Evolutionary conservation across 2,888 invertebrate species (phyloP).

Genomic region (Synanthedon tipuliformis): DNA sequence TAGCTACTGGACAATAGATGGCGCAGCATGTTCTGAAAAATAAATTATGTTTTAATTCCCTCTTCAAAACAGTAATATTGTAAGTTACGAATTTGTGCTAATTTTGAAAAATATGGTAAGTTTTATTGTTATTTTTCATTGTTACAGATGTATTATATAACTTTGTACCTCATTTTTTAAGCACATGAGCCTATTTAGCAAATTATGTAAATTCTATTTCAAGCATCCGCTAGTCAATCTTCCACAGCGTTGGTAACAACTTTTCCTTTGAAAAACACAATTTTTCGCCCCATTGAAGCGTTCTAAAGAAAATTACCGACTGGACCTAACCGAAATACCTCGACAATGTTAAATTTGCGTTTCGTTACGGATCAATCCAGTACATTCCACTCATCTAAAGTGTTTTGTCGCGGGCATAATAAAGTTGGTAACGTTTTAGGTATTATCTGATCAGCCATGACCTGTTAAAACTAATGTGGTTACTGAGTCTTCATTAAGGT

Average conservation of each 20-base stretch:
- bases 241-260: constrained; percentile 25
- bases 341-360: constrained; percentile 23
- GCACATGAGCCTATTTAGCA: background rate
- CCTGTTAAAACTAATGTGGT: constrained; percentile 45
- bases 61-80: too few species aligned
- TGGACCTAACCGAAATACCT: constrained; percentile 40
- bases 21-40: background rate
- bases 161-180: background rate
- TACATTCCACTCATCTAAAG: too few species aligned
- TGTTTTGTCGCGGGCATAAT: too few species aligned
- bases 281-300: constrained; percentile 60
- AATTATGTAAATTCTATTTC: background rate
- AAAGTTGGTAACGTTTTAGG: constrained; percentile 28
- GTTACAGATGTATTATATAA: too few species aligned
- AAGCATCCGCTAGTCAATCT: constrained; percentile 19
- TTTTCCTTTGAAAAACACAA: constrained; percentile 55
- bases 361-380: constrained; percentile 1
- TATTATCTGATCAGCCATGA: constrained; percentile 40
- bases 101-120: too few species aligned
- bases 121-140: too few species aligned
- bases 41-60: too few species aligned
- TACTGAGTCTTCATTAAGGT: constrained; percentile 29
- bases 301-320: constrained; percentile 58
- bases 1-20: background rate
- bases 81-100: too few species aligned